Evolutionary conservation across 2,797 vertebrate species (phyloP).

Genomic region (Siniperca obscura): DNA sequence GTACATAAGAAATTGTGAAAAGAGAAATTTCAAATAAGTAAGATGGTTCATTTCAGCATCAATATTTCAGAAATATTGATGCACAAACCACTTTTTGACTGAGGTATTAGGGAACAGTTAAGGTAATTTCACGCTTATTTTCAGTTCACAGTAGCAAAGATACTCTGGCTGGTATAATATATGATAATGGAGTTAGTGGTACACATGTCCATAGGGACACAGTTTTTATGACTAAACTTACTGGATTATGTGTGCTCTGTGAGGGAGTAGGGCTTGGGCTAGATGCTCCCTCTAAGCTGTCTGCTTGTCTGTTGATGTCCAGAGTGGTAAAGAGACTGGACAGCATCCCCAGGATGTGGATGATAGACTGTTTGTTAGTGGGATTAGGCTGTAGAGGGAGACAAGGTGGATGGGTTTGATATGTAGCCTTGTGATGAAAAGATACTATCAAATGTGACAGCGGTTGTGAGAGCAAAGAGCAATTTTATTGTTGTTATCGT

Average conservation of each 20-base stretch:
- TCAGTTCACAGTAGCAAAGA: background rate
- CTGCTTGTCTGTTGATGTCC: slow-evolving; percentile 91
- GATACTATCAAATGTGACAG: background rate
- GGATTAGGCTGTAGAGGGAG: slow-evolving; percentile 87
- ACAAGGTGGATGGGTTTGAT: slow-evolving; percentile 2
- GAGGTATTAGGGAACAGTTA: background rate
- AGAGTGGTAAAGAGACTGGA: slow-evolving; percentile 96
- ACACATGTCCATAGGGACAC: background rate
- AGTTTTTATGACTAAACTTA: slow-evolving; percentile 73
- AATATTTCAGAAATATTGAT: background rate
- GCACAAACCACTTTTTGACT: background rate
- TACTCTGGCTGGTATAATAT: background rate
- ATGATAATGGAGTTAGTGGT: background rate
- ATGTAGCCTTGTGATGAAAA: background rate
- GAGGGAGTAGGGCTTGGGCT: slow-evolving; percentile 83
- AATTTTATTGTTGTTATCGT: background rate
- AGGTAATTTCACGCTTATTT: background rate
- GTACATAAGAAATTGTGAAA: background rate
- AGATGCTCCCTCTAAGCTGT: slow-evolving; percentile 86
- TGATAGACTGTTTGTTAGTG: slow-evolving; percentile 90
- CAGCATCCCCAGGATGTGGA: slow-evolving; percentile 95
- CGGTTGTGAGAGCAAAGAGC: background rate
- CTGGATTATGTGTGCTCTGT: slow-evolving; percentile 89
- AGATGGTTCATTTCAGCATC: background rate
- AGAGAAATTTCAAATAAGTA: background rate